Conservation (phyloP, 30 jellyfish, hydroid and myxozoan genomes). For the Aurelia sp. region DNA sequence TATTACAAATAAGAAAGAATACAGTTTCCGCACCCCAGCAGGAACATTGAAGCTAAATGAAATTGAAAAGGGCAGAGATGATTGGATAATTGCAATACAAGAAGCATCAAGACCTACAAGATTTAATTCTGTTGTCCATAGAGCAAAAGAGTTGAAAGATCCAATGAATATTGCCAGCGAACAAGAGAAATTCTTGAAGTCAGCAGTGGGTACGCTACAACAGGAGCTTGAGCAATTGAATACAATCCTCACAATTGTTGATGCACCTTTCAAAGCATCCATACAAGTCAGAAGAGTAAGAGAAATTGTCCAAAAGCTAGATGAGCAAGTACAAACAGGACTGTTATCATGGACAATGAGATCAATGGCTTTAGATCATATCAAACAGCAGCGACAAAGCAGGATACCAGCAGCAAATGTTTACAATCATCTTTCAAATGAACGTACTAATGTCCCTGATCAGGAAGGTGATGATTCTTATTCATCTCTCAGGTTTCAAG, state of each 20-base stretch:
- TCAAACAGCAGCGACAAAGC: slow-evolving; percentile 16
- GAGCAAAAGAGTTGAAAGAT: slow-evolving; percentile 15
- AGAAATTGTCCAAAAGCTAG: slow-evolving; percentile 74
- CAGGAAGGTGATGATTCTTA: not conserved
- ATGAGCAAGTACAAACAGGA: slow-evolving; percentile 87
- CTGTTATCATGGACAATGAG: slow-evolving; percentile 89
- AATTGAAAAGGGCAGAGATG: slow-evolving; percentile 76
- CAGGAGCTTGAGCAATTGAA: slow-evolving; percentile 90
- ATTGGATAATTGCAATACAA: slow-evolving; percentile 93
- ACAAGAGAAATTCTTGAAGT: slow-evolving; percentile 83
- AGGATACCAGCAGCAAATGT: not conserved
- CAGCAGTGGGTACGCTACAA: slow-evolving; percentile 75
- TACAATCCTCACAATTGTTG: slow-evolving; percentile 81
- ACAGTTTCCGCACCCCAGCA: slow-evolving; percentile 75
- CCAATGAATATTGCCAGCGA: slow-evolving; percentile 34
- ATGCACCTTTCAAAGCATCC: slow-evolving; percentile 96
- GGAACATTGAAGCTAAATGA: slow-evolving; percentile 12
- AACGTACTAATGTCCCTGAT: not conserved
- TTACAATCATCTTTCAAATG: slow-evolving; percentile 12
- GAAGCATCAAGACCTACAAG: slow-evolving; percentile 79
- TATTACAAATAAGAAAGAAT: slow-evolving; percentile 71
- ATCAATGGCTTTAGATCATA: slow-evolving; percentile 56
- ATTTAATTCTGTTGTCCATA: slow-evolving; percentile 30
- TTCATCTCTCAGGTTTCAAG: not conserved
- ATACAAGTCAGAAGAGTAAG: slow-evolving; percentile 88